Percentiles rank a stretch among this genome's conserved stretches.
Evolutionary conservation across 1,140 invertebrate genomes (phyloP).

Genomic region (Venturia canescens): DNA sequence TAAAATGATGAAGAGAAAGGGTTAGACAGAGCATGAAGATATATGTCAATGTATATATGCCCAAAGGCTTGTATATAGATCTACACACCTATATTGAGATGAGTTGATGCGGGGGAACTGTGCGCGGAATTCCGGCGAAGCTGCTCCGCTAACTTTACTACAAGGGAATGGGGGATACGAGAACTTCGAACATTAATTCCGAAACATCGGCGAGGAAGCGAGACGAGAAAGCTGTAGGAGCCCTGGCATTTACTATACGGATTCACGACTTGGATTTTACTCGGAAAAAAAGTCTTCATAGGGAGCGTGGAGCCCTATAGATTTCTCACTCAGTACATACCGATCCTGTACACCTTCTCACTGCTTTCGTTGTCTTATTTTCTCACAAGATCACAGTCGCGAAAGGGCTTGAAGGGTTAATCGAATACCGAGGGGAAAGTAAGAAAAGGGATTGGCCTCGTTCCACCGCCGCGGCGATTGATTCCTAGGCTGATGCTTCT

Average conservation of each 20-base stretch:
- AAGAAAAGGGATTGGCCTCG: too few relatives aligned
- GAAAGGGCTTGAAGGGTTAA: too few relatives aligned
- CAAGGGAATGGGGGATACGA: constrained; percentile 29
- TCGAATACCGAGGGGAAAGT: too few relatives aligned
- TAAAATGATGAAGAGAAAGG: constrained; percentile 38
- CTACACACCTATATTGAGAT: background rate
- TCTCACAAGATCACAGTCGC: too few relatives aligned
- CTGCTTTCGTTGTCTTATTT: too few relatives aligned
- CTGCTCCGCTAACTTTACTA: constrained; percentile 39
- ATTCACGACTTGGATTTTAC: constrained; percentile 49
- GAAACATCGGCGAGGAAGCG: constrained; percentile 49
- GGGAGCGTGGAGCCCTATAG: background rate
- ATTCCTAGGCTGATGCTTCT: too few relatives aligned
- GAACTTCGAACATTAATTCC: constrained; percentile 55
- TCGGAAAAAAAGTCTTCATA: constrained; percentile 43
- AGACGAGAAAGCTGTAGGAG: constrained; percentile 32
- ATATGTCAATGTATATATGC: background rate
- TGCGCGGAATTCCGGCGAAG: constrained; percentile 27
- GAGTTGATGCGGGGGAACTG: background rate
- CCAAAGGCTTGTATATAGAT: background rate
- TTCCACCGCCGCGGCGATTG: too few relatives aligned
- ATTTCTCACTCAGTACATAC: background rate
- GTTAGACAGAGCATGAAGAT: constrained; percentile 24
- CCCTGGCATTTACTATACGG: constrained; percentile 6
- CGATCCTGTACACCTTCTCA: too few relatives aligned